These are phyloP conservation scores for Sarcophilus harrisii DNA, from an alignment of 2,797 vertebrate species.

Conservation along the genomic window DNA sequence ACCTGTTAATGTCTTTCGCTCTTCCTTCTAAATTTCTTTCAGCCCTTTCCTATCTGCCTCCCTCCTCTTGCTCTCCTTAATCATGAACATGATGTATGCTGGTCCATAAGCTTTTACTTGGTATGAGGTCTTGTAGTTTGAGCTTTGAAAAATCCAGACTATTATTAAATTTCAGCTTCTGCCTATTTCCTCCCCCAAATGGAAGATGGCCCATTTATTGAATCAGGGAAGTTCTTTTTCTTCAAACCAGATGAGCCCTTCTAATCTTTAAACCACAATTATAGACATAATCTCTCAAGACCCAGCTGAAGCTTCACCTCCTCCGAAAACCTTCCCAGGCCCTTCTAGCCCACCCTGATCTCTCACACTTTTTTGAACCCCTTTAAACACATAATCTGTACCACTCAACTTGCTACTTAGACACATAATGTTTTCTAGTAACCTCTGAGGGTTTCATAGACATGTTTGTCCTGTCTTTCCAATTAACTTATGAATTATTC, in stretches of 20 bases:
- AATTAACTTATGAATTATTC: background rate
- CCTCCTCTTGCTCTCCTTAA: constrained; percentile 55
- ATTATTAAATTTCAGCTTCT: constrained; percentile 24
- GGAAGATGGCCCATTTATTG: constrained; percentile 36
- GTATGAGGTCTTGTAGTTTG: constrained; percentile 37
- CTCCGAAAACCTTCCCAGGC: background rate
- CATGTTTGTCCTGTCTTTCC: background rate
- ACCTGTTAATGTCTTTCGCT: background rate
- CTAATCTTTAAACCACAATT: background rate
- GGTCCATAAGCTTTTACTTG: constrained; percentile 9
- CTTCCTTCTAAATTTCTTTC: background rate
- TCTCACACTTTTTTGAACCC: background rate
- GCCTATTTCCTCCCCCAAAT: constrained; percentile 7
- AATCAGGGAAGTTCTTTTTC: constrained; percentile 30
- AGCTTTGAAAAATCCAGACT: constrained; percentile 49
- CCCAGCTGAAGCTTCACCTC: background rate
- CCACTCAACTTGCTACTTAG: background rate
- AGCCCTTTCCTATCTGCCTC: constrained; percentile 25
- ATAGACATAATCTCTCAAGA: constrained; percentile 1
- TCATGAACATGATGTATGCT: constrained; percentile 24
- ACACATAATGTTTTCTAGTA: background rate
- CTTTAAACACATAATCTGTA: background rate
- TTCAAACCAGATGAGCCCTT: constrained; percentile 39
- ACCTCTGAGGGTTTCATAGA: background rate
- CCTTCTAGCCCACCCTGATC: background rate